Conservation (phyloP, 2,888 invertebrate species). For the Baccha elongata region DNA sequence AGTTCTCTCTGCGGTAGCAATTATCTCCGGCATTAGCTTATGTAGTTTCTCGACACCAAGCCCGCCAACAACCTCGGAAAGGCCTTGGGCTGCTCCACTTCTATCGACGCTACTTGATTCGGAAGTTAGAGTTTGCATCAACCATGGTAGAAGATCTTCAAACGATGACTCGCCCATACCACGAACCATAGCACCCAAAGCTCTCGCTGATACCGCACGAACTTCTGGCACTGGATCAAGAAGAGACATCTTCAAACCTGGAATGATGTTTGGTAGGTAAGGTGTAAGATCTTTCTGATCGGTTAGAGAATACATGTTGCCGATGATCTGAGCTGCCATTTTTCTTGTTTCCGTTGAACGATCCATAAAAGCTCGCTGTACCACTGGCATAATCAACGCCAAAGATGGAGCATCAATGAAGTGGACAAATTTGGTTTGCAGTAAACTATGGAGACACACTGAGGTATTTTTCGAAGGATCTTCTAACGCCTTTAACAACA, state of each 20-base stretch:
- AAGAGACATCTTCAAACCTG: constrained; percentile 96
- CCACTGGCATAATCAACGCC: constrained; percentile 99
- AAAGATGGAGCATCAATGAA: constrained; percentile 99
- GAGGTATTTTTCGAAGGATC: constrained; percentile 98
- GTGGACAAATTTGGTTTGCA: constrained; percentile 99
- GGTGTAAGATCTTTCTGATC: constrained; percentile 99
- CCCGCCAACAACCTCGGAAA: constrained; percentile 98
- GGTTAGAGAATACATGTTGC: constrained; percentile 99
- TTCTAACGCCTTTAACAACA: constrained; percentile 94
- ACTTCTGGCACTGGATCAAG: constrained; percentile 99
- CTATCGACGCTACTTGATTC: constrained; percentile 97
- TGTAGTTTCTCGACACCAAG: constrained; percentile 97
- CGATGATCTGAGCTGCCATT: constrained; percentile 99
- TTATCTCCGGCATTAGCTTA: constrained; percentile 98
- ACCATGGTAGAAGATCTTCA: constrained; percentile 98
- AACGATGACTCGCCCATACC: constrained; percentile 98
- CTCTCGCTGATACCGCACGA: constrained; percentile 96
- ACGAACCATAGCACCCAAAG: constrained; percentile 98
- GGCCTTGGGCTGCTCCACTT: constrained; percentile 97
- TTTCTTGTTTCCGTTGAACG: constrained; percentile 98
- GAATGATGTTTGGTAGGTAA: constrained; percentile 97
- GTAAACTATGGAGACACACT: constrained; percentile 93
- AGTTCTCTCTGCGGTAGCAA: constrained; percentile 94
- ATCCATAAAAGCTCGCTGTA: constrained; percentile 98
- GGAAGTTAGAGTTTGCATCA: constrained; percentile 98